Percentiles rank a stretch among this genome's conserved stretches.
Evolutionary conservation across 1,140 invertebrate species (phyloP).

Genomic region (Catajapyx aquilonaris): DNA sequence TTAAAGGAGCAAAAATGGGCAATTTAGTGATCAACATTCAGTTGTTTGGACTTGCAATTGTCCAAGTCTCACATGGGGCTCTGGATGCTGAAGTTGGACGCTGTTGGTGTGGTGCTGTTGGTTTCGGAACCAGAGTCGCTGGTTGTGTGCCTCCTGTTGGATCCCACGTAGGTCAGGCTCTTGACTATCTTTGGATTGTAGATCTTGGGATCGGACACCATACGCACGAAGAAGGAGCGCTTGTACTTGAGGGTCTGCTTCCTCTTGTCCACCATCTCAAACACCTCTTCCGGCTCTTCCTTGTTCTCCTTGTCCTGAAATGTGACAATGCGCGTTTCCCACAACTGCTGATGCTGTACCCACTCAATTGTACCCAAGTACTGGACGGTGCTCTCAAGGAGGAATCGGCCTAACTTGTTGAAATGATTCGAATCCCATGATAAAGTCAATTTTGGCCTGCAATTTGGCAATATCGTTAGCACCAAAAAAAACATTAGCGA

Average conservation of each 20-base stretch:
- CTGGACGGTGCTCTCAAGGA: too few relatives aligned
- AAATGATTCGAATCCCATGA: too few relatives aligned
- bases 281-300: constrained; percentile 38
- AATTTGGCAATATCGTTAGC: too few relatives aligned
- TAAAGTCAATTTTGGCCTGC: too few relatives aligned
- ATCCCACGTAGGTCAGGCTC: constrained; percentile 30
- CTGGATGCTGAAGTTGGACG: constrained; percentile 6
- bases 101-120: background rate
- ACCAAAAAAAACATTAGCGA: too few relatives aligned
- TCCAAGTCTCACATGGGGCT: constrained; percentile 8
- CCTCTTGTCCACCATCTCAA: constrained; percentile 37
- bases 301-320: constrained; percentile 8
- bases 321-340: too few relatives aligned
- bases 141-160: background rate
- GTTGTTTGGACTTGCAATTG: background rate
- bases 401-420: too few relatives aligned
- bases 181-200: constrained; percentile 74
- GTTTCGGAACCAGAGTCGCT: background rate
- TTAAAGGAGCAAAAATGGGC: constrained; percentile 7
- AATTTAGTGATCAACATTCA: too few relatives aligned
- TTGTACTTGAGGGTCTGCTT: constrained; percentile 60
- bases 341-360: too few relatives aligned
- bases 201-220: constrained; percentile 92
- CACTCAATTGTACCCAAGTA: too few relatives aligned
- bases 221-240: constrained; percentile 84